phyloP scores from a whole-genome alignment of 2,113 vertebrate species.

The Oxygymnocypris stewartii region DNA sequence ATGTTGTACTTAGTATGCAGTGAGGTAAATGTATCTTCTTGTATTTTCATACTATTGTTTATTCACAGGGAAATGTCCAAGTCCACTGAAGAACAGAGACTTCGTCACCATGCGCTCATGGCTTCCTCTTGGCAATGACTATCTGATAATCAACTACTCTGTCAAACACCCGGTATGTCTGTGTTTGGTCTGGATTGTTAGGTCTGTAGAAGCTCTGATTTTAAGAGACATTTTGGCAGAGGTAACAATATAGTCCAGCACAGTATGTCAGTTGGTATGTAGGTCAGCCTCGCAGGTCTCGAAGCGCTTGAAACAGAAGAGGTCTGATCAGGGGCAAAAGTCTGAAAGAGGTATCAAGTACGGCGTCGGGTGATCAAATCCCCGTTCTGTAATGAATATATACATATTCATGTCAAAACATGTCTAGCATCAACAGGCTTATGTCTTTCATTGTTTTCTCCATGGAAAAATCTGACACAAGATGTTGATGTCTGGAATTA shows the following conservation, averaged over 20 bases:
- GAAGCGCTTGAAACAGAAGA: constrained; percentile 48
- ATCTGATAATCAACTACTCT: constrained; percentile 91
- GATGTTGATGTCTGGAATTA: not conserved
- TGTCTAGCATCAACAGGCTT: constrained; percentile 23
- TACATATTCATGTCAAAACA: constrained; percentile 35
- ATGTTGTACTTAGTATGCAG: not conserved
- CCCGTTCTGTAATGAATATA: constrained; percentile 45
- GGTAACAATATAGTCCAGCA: constrained; percentile 16
- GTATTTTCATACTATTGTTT: constrained; percentile 22
- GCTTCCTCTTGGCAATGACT: constrained; percentile 85
- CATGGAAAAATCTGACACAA: constrained; percentile 24
- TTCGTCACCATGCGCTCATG: constrained; percentile 87
- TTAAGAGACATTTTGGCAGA: constrained; percentile 33
- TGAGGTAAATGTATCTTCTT: not conserved
- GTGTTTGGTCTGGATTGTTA: constrained; percentile 19
- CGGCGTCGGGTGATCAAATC: constrained; percentile 47
- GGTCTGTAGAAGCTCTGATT: constrained; percentile 39
- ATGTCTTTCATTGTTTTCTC: constrained; percentile 36
- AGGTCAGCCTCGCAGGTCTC: constrained; percentile 49
- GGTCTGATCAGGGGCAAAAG: constrained; percentile 49
- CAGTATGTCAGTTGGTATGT: constrained; percentile 51
- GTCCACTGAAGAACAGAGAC: constrained; percentile 84
- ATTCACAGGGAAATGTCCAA: constrained; percentile 75
- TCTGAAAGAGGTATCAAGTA: constrained; percentile 49
- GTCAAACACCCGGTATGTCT: constrained; percentile 82